Conservation (phyloP, 2,113 vertebrate genomes). For the Dryoscopus gambensis region DNA sequence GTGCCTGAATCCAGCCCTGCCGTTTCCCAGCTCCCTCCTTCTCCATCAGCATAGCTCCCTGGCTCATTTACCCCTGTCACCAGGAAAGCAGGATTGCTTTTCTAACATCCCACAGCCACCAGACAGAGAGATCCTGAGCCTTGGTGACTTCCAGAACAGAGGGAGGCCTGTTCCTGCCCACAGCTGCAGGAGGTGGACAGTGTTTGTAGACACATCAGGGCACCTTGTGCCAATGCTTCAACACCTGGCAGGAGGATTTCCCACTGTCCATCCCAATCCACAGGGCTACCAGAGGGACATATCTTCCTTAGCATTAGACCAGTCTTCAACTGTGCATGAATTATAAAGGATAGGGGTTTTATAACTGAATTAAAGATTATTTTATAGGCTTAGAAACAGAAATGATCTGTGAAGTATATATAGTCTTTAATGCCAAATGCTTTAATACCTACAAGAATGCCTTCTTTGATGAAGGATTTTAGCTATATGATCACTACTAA, state of each 20-base stretch:
- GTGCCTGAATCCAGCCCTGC: neutral
- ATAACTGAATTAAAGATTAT: neutral
- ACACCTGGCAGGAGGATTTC: neutral
- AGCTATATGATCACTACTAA: neutral
- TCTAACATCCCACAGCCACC: neutral
- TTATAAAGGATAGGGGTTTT: neutral
- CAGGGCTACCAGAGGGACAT: neutral
- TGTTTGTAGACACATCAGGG: neutral
- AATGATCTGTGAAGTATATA: neutral
- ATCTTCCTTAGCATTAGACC: neutral
- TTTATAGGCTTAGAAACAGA: neutral
- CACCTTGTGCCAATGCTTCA: neutral
- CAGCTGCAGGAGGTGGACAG: neutral
- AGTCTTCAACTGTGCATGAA: neutral
- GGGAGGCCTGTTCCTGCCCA: neutral
- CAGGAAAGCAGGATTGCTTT: neutral
- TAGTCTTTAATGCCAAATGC: neutral
- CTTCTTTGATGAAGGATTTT: slow-evolving; percentile 15
- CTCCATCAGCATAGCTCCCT: neutral
- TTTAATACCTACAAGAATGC: neutral
- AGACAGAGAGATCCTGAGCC: neutral
- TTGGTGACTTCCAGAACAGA: neutral
- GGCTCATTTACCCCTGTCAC: neutral
- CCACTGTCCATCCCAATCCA: neutral
- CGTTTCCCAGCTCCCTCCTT: neutral